Evolutionary conservation across 2,113 vertebrate species (phyloP).

Genomic region (Heloderma charlesbogerti): DNA sequence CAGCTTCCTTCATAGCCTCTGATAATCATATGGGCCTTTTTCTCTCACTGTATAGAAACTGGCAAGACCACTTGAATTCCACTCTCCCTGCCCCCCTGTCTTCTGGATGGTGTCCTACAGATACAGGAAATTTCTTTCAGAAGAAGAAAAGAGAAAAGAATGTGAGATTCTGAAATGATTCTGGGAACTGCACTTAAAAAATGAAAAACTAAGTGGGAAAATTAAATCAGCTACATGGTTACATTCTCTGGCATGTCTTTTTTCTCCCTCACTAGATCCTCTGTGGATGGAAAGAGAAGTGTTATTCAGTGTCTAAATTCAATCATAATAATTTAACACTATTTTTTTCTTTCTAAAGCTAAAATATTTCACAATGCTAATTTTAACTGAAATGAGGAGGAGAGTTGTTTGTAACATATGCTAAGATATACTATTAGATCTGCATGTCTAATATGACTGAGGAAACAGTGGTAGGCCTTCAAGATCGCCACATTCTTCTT

Average conservation of each 20-base stretch:
- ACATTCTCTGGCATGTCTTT: background rate
- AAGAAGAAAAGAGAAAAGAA: constrained; percentile 63
- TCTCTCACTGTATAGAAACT: too few relatives aligned
- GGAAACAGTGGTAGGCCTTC: background rate
- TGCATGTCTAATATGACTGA: background rate
- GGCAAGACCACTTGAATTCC: too few relatives aligned
- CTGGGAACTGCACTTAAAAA: constrained; percentile 26
- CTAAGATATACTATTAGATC: background rate
- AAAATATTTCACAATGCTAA: background rate
- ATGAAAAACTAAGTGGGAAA: background rate
- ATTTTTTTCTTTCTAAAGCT: background rate
- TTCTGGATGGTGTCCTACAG: constrained; percentile 54
- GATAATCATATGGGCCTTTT: too few relatives aligned
- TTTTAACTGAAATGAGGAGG: background rate
- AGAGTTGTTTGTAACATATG: background rate
- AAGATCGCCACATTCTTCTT: background rate
- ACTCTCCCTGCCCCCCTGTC: constrained; percentile 28
- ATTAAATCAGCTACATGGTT: background rate
- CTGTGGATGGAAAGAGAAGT: background rate
- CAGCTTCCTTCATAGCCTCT: too few relatives aligned
- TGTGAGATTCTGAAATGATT: constrained; percentile 68
- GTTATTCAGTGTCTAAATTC: background rate
- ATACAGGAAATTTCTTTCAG: constrained; percentile 69
- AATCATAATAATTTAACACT: background rate
- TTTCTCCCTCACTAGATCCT: background rate